Evolutionary conservation across 2,888 invertebrate species (phyloP), one percentile per base, ranked within the genome.

Genomic region (Drosophila setosimentum): DNA sequence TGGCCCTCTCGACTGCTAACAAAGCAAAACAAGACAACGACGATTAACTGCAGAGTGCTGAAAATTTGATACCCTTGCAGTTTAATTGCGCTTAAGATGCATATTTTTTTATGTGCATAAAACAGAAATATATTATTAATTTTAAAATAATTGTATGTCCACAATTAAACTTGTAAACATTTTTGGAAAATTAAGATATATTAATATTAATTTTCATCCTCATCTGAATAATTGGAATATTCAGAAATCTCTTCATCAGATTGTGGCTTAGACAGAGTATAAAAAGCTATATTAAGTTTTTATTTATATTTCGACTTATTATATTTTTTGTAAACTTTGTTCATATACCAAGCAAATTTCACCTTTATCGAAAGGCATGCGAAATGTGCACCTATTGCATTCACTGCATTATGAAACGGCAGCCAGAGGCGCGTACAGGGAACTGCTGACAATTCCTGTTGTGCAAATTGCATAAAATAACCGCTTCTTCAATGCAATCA

Each of bases 381-480:
- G 57, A 80, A 74, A 68, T 71, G 69, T 63, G 61, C 69, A 54
- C 61, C 66, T 63, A 64, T 55, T 55, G 68, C 68, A 68, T 68
- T 68, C 40, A 29, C 63, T 68, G 68, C 55, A 83, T 84, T 84
- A 88, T 83, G 86, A 84, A 84, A 84, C 73, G 80, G 68, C 83
- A 67, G 81, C 72, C 72, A 32, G 60, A 65, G 83, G 73, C 73
- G 67, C 67, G 60, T 64, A 57, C 69, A 55, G 68, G 62, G 59
- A 53, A 49, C 54, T n/a, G 54, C 80, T 79, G 70, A 55, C 65
- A 76, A 83, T 83, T 85, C 80, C 86, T 76, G 83, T 77, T 80
- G 80, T 60, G 61, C 51, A 79, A 78, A 77, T 88, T 88, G 86
- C 83, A 85, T 85, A 80, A 87, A 81, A 57, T 70, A 71, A 71